Conservation (phyloP, 64 coral and sea anemone species). For the Acropora yongei region DNA sequence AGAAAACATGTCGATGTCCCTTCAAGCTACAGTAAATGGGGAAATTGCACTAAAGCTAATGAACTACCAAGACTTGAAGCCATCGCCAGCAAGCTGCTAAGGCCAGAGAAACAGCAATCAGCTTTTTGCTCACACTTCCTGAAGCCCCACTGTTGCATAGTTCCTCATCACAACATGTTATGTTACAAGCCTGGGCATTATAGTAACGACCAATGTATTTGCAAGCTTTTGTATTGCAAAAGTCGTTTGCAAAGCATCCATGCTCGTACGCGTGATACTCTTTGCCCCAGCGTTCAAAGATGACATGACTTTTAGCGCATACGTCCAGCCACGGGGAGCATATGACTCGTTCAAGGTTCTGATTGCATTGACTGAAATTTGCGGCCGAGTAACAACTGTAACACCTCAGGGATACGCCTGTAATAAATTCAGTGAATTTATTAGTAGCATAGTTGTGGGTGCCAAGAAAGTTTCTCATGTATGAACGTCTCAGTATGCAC, state of each 20-base stretch:
- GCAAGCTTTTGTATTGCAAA: constrained; percentile 19
- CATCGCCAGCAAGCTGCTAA: not conserved
- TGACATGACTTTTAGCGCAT: not conserved
- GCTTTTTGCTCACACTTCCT: not conserved
- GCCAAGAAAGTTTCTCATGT: no score
- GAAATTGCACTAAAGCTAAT: not conserved
- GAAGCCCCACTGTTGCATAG: not conserved
- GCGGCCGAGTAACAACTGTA: constrained; percentile 18
- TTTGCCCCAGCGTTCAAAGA: not conserved
- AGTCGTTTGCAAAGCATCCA: constrained; percentile 12
- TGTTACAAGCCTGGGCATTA: not conserved
- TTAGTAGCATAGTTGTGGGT: no score
- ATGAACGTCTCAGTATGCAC: no score
- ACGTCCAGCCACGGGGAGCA: constrained; percentile 18
- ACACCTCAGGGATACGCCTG: constrained; percentile 18
- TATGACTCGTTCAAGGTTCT: not conserved
- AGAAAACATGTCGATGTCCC: no score
- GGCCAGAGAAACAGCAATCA: not conserved
- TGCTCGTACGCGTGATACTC: constrained; percentile 14
- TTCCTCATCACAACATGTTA: constrained; percentile 18
- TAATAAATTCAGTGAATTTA: not conserved
- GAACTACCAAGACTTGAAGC: not conserved
- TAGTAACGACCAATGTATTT: constrained; percentile 1
- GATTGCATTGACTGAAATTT: constrained; percentile 3
- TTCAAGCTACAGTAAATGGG: not conserved